These are phyloP conservation scores for Phymatocera aterrima DNA, from an alignment of 2,888 invertebrate genomes.

Conservation along the genomic window DNA sequence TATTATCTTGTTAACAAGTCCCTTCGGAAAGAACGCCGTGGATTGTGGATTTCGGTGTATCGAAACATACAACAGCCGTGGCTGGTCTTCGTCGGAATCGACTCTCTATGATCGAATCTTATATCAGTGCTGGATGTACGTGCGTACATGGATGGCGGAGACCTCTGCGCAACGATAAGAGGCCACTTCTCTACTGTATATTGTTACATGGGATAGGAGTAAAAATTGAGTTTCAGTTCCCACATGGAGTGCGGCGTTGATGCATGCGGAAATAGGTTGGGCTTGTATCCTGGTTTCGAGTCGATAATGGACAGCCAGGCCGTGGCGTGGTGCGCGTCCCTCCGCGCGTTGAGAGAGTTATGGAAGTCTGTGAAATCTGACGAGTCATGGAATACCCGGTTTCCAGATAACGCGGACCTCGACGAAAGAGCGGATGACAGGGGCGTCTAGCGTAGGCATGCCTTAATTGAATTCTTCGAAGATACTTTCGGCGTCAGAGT, in stretches of 20 bases:
- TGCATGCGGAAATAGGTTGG: slow-evolving; percentile 38
- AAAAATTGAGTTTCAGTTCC: background rate
- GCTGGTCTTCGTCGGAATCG: background rate
- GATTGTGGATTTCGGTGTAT: too few relatives aligned
- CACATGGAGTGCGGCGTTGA: slow-evolving; percentile 26
- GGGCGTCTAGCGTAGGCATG: slow-evolving; percentile 37
- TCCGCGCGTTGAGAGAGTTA: slow-evolving; percentile 40
- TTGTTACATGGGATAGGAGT: background rate
- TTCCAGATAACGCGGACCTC: slow-evolving; percentile 38
- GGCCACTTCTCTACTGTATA: background rate
- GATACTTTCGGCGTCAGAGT: slow-evolving; percentile 30
- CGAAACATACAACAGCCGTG: too few relatives aligned
- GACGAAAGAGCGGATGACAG: slow-evolving; percentile 38
- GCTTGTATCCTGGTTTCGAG: slow-evolving; percentile 36
- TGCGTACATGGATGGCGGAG: background rate
- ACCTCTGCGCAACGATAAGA: background rate
- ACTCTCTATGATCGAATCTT: background rate
- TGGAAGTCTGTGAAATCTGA: slow-evolving; percentile 40
- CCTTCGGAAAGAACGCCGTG: too few relatives aligned
- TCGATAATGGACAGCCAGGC: slow-evolving; percentile 41
- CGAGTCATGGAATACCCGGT: slow-evolving; percentile 43
- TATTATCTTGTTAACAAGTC: too few relatives aligned
- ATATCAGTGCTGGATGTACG: background rate
- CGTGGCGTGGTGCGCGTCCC: slow-evolving; percentile 9
- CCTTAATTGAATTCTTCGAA: slow-evolving; percentile 43